phyloP scores from a whole-genome alignment of 2,888 invertebrate genomes.

The Autographa gamma region DNA sequence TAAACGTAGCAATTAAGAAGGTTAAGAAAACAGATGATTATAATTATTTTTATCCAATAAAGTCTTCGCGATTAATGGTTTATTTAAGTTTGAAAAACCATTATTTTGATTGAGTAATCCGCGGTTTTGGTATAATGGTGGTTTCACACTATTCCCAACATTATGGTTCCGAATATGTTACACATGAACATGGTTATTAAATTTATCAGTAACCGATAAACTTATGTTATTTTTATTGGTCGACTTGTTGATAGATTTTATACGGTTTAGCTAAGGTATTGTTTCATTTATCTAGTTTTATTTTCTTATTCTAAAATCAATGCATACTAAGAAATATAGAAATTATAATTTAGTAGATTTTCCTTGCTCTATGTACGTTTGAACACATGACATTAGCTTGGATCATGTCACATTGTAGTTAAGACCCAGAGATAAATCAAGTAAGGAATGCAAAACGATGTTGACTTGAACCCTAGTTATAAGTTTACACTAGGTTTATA shows the following conservation, averaged over 20 bases:
- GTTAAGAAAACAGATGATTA: no score
- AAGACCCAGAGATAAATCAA: no score
- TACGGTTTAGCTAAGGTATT: not conserved
- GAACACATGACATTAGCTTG: no score
- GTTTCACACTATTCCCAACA: not conserved
- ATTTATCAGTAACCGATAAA: slow-evolving; percentile 18
- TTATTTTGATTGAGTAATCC: not conserved
- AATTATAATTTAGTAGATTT: no score
- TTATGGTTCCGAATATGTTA: slow-evolving; percentile 10
- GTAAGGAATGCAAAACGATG: no score
- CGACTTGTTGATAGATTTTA: slow-evolving; percentile 7
- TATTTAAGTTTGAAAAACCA: not conserved
- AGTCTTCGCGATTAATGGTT: no score
- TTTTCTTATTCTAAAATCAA: not conserved
- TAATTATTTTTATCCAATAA: no score
- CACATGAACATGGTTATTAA: slow-evolving; percentile 23
- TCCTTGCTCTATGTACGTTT: no score
- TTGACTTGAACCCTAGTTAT: no score
- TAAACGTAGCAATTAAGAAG: not conserved
- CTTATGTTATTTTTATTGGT: slow-evolving; percentile 24
- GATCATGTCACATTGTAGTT: no score
- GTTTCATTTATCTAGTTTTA: not conserved
- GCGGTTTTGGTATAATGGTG: not conserved
- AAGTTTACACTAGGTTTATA: no score
- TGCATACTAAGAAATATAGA: no score